Conservation (phyloP, 2,888 invertebrate genomes). For the Habrosyne pyritoides region DNA sequence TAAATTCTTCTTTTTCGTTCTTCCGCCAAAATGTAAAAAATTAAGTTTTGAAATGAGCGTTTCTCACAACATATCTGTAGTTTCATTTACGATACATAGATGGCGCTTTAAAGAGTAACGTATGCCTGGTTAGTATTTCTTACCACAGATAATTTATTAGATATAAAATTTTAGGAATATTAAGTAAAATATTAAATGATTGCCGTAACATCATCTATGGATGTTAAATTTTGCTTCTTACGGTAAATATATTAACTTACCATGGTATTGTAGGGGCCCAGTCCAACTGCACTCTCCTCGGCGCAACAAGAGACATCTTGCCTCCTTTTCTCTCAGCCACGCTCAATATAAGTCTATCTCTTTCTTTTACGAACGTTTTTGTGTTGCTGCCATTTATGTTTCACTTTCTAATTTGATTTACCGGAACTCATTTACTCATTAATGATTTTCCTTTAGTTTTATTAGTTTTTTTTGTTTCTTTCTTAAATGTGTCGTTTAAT, state of each 20-base stretch:
- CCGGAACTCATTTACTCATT: not conserved
- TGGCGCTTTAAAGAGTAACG: not conserved
- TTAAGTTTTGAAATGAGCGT: no score
- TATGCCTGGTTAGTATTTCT: no score
- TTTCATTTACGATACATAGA: not conserved
- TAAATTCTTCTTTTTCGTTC: no score
- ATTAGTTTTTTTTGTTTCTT: not conserved
- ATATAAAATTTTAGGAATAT: no score
- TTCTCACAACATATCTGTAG: not conserved
- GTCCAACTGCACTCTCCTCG: conserved; percentile 70
- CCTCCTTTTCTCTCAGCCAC: conserved; percentile 41
- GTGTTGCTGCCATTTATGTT: not conserved
- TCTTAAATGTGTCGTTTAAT: not conserved
- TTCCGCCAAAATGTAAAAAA: no score
- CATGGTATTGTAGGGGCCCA: conserved; percentile 75
- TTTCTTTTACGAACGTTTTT: conserved; percentile 13
- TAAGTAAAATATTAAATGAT: no score
- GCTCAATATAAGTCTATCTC: conserved; percentile 20
- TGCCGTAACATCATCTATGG: no score
- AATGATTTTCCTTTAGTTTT: not conserved
- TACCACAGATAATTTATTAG: no score
- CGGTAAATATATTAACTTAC: no score
- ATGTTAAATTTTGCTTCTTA: no score
- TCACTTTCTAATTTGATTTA: not conserved
- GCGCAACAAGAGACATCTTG: conserved; percentile 75